These are phyloP conservation scores for Pyrgilauda ruficollis DNA, from an alignment of 2,113 vertebrate genomes.

Conservation along the genomic window DNA sequence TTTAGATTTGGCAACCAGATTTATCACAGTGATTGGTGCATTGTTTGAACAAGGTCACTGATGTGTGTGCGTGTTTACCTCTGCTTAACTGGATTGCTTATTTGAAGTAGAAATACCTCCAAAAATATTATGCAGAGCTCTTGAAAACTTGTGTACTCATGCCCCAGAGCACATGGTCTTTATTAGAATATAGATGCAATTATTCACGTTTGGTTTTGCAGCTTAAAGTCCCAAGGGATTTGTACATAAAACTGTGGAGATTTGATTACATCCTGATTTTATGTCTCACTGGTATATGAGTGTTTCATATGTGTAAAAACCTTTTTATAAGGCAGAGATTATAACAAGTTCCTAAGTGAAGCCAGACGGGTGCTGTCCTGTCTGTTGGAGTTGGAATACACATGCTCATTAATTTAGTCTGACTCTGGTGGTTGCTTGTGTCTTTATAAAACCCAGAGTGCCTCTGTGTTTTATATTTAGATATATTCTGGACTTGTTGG, in stretches of 20 bases:
- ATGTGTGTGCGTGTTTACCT: neutral
- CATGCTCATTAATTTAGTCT: neutral
- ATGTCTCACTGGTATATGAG: neutral
- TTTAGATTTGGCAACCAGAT: slow-evolving; percentile 41
- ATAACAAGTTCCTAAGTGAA: neutral
- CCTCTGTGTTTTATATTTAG: neutral
- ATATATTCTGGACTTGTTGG: neutral
- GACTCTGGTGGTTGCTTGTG: neutral
- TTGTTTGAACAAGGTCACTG: slow-evolving; percentile 29
- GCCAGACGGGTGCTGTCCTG: neutral
- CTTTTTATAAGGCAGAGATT: neutral
- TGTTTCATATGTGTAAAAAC: slow-evolving; percentile 12
- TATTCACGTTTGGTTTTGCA: neutral
- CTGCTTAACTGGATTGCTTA: slow-evolving; percentile 7
- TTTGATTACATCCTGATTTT: slow-evolving; percentile 40
- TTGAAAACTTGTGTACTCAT: neutral
- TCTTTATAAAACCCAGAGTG: neutral
- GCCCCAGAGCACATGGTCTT: neutral
- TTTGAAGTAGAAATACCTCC: slow-evolving; percentile 43
- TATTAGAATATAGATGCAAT: slow-evolving; percentile 34
- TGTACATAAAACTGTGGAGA: neutral
- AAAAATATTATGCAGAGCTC: neutral
- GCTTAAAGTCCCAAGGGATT: neutral
- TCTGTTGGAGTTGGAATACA: neutral
- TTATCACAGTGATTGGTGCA: neutral